Evolutionary conservation across 2,113 vertebrate genomes (phyloP).

Genomic region (Petrocephalus zakoni): DNA sequence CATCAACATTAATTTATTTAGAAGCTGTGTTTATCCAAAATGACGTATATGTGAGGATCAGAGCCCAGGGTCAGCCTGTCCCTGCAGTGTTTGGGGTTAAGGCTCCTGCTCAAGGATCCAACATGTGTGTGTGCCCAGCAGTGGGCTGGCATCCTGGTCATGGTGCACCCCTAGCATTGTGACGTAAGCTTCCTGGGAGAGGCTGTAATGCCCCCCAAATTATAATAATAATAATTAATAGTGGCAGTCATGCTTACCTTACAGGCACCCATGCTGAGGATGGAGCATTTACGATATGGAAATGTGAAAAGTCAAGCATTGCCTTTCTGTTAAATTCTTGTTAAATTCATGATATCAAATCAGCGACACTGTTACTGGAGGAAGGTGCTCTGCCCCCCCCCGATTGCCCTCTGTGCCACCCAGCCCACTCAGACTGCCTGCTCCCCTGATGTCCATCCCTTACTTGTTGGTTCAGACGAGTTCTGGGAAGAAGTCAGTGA

Average conservation of each 20-base stretch:
- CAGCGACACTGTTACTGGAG: not conserved
- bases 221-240: not conserved
- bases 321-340: not conserved
- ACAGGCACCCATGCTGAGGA: not conserved
- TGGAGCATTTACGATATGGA: not conserved
- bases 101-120: not conserved
- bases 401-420: not conserved
- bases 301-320: not conserved
- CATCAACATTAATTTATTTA: no score
- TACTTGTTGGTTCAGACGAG: not conserved
- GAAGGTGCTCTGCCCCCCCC: not conserved
- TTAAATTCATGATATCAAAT: not conserved
- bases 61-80: no score
- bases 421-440: not conserved
- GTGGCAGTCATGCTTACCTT: not conserved
- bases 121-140: not conserved
- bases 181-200: not conserved
- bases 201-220: no score
- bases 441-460: not conserved
- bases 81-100: not conserved
- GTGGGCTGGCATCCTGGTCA: not conserved
- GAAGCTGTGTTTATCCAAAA: no score
- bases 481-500: constrained; percentile 36
- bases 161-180: not conserved
- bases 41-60: no score